These are phyloP conservation scores for Trissonchulus latispiculum DNA, from an alignment of 2,888 invertebrate genomes.

Conservation along the genomic window DNA sequence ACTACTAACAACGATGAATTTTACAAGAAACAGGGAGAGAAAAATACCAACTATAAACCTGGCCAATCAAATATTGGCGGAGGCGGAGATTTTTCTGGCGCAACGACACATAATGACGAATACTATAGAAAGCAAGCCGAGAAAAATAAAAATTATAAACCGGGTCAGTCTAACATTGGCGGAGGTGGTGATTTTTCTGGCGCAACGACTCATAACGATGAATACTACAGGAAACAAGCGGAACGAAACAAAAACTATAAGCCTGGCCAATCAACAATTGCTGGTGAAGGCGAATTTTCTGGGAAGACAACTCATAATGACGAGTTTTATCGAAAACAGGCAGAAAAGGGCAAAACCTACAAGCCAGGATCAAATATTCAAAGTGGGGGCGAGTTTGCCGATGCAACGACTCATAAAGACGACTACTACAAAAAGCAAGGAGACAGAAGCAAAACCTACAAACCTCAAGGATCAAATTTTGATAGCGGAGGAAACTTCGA, in stretches of 20 bases:
- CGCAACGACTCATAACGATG: neutral
- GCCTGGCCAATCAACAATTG: neutral
- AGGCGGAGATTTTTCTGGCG: slow-evolving; percentile 15
- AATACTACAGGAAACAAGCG: neutral
- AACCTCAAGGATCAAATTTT: neutral
- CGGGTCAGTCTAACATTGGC: neutral
- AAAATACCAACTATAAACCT: neutral
- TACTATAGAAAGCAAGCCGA: slow-evolving; percentile 1
- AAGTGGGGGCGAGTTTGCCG: neutral
- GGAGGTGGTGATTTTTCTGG: neutral
- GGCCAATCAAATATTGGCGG: neutral
- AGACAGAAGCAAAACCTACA: neutral
- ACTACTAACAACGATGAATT: neutral
- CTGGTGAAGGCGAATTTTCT: slow-evolving; percentile 3
- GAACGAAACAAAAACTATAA: neutral
- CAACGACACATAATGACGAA: neutral
- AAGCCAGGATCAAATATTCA: neutral
- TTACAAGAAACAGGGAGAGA: neutral
- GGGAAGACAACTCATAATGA: neutral
- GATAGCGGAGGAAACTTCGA: neutral
- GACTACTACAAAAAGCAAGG: neutral
- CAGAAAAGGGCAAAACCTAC: neutral
- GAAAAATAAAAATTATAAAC: neutral
- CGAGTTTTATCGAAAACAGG: neutral
- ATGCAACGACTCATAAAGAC: neutral